Conservation (phyloP, 2,797 vertebrate genomes). For the Neomorphus geoffroyi region DNA sequence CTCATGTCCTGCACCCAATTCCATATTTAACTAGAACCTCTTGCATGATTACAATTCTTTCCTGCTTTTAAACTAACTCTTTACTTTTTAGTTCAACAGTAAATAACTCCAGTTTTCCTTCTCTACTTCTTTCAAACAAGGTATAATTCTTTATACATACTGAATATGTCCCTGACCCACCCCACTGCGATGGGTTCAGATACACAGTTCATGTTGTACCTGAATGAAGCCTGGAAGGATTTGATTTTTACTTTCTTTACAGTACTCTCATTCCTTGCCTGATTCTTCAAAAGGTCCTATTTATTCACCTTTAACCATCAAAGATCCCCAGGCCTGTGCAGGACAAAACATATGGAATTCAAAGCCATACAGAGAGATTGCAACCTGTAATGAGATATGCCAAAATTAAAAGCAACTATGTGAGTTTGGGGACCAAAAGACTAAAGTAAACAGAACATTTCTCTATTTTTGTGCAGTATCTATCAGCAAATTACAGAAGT, state of each 20-base stretch:
- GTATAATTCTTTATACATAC: neutral
- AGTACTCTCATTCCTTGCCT: neutral
- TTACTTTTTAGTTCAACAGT: neutral
- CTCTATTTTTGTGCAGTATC: neutral
- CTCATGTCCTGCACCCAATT: neutral
- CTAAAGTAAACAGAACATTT: neutral
- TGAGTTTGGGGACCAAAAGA: neutral
- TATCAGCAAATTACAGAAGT: neutral
- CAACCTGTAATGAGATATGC: neutral
- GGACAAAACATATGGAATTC: neutral
- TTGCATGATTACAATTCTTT: neutral
- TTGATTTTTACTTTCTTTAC: neutral
- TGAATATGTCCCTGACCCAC: neutral
- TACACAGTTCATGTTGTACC: neutral
- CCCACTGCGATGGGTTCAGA: neutral
- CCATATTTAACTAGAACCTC: neutral
- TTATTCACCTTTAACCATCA: neutral
- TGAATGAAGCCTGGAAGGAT: neutral
- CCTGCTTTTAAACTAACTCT: neutral
- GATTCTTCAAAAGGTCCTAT: neutral
- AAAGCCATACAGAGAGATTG: neutral
- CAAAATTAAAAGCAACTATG: neutral
- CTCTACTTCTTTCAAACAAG: neutral
- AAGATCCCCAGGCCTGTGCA: neutral
- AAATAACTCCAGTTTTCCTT: neutral